These are phyloP conservation scores for Balaenoptera acutorostrata DNA, from an alignment of 2,113 vertebrate genomes.

Conservation along the genomic window DNA sequence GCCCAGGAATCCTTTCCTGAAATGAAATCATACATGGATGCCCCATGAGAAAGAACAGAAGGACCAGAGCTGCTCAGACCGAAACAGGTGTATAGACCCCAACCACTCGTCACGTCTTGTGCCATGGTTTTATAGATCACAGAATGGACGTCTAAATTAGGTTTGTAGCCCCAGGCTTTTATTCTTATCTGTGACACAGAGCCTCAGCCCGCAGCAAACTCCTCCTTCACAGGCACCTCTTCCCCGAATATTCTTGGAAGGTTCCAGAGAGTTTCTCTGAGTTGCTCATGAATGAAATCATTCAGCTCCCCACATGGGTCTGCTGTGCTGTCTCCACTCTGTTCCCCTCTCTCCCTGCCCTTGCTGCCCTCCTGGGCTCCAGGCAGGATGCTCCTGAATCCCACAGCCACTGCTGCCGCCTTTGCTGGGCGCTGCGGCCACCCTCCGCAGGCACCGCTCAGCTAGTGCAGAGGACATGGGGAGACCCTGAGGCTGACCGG, in stretches of 20 bases:
- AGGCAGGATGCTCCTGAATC: not conserved
- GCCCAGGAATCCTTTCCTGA: not conserved
- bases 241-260: not conserved
- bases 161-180: not conserved
- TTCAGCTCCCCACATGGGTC: not conserved
- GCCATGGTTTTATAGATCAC: not conserved
- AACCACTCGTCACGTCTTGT: not conserved
- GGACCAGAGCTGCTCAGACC: not conserved
- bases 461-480: not conserved
- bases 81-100: not conserved
- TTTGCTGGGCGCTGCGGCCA: not conserved
- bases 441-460: not conserved
- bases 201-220: not conserved
- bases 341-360: not conserved
- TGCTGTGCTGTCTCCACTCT: not conserved
- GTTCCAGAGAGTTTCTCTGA: not conserved
- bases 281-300: not conserved
- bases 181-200: not conserved
- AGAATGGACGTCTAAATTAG: not conserved
- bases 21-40: not conserved
- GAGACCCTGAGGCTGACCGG: not conserved
- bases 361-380: not conserved
- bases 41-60: not conserved
- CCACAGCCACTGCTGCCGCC: not conserved
- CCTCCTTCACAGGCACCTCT: not conserved